Conservation (phyloP, 2,113 vertebrate genomes). For the Pseudorasbora parva region DNA sequence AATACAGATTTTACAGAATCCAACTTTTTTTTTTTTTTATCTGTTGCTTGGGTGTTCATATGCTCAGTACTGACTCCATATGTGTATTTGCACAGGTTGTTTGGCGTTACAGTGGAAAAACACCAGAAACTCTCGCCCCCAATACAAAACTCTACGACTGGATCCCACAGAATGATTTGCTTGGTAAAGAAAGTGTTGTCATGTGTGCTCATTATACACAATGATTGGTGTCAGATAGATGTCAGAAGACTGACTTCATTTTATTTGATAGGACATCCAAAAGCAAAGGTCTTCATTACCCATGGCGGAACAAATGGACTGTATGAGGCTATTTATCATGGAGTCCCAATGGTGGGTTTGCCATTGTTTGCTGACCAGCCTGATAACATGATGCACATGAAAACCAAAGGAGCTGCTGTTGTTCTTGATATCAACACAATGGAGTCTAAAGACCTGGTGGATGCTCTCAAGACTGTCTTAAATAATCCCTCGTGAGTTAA, state of each 20-base stretch:
- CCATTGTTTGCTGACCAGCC: conserved; percentile 67
- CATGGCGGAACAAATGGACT: conserved; percentile 89
- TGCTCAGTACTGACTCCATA: background rate
- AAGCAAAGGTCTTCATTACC: conserved; percentile 85
- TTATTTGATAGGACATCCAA: conserved; percentile 78
- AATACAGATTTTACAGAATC: too few species aligned
- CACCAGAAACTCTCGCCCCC: conserved; percentile 13
- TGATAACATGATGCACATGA: conserved; percentile 47
- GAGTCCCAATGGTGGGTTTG: conserved; percentile 84
- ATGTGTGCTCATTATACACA: background rate
- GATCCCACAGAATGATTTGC: conserved; percentile 87
- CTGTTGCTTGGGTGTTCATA: background rate
- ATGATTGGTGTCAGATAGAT: background rate
- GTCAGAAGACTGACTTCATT: conserved; percentile 24
- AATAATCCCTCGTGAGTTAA: conserved; percentile 52
- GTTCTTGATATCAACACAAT: conserved; percentile 77
- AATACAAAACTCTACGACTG: conserved; percentile 82
- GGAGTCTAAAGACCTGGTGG: conserved; percentile 65
- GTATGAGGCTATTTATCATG: conserved; percentile 90
- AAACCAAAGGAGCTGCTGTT: conserved; percentile 79
- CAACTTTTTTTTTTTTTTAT: too few species aligned
- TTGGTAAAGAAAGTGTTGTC: conserved; percentile 74
- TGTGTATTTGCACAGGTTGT: conserved; percentile 76
- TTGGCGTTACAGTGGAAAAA: conserved; percentile 82
- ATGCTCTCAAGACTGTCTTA: conserved; percentile 46